Evolutionary conservation across 2,113 vertebrate genomes (phyloP).

Genomic region (Amblyornis subalaris): DNA sequence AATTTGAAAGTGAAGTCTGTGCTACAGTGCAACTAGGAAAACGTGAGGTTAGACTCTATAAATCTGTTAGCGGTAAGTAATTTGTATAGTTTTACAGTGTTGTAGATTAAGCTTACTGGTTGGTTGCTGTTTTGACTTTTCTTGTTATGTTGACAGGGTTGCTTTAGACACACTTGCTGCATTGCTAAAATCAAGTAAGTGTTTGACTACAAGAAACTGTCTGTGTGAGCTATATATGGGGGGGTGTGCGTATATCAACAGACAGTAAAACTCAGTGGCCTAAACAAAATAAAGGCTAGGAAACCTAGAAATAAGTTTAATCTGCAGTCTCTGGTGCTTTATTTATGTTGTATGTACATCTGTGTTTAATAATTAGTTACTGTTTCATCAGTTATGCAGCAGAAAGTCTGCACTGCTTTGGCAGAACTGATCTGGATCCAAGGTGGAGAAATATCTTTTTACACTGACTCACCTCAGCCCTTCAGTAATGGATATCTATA

Average conservation of each 20-base stretch:
- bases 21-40: not conserved
- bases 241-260: not conserved
- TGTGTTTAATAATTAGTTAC: not conserved
- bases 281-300: not conserved
- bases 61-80: slow-evolving; percentile 5
- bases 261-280: not conserved
- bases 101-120: slow-evolving; percentile 64
- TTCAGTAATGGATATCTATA: not conserved
- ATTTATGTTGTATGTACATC: not conserved
- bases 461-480: not conserved
- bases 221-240: not conserved
- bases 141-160: slow-evolving; percentile 84
- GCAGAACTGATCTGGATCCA: not conserved
- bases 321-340: not conserved
- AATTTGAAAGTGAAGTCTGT: not conserved
- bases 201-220: slow-evolving; percentile 59
- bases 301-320: not conserved
- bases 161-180: slow-evolving; percentile 93
- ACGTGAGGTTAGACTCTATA: not conserved
- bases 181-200: slow-evolving; percentile 99
- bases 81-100: slow-evolving; percentile 30
- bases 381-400: not conserved
- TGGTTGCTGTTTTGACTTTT: slow-evolving; percentile 69
- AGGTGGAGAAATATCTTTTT: not conserved
- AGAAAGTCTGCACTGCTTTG: not conserved